Conservation (phyloP, 2,797 vertebrate species). For the Centroberyx gerrardi region DNA sequence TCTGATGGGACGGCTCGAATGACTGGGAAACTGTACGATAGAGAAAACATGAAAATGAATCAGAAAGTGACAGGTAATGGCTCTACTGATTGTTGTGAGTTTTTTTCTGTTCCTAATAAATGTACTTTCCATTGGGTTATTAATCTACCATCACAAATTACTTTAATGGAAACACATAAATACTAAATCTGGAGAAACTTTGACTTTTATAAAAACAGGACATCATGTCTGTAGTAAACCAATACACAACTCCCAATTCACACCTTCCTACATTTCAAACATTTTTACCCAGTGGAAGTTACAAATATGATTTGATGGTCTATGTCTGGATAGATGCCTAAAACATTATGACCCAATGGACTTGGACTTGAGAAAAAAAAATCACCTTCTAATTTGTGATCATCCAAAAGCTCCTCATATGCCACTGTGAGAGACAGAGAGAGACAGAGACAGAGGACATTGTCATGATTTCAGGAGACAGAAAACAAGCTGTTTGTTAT, state of each 20-base stretch:
- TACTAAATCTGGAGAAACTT: background rate
- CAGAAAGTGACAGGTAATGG: background rate
- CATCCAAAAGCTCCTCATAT: slow-evolving; percentile 93
- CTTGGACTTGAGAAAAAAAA: background rate
- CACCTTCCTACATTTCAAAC: too few relatives aligned
- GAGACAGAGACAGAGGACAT: slow-evolving; percentile 43
- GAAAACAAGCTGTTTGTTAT: background rate
- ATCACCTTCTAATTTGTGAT: slow-evolving; percentile 93
- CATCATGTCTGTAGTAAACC: too few relatives aligned
- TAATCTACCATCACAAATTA: background rate
- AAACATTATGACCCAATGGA: background rate
- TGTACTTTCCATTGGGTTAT: background rate
- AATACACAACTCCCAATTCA: too few relatives aligned
- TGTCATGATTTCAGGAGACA: background rate
- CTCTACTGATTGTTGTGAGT: too few relatives aligned
- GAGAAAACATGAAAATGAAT: background rate
- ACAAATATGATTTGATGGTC: background rate
- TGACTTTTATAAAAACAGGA: too few relatives aligned
- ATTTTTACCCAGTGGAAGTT: too few relatives aligned
- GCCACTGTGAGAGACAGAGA: slow-evolving; percentile 85
- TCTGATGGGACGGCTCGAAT: slow-evolving; percentile 92
- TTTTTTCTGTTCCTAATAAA: background rate
- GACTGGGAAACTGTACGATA: slow-evolving; percentile 89
- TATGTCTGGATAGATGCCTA: background rate
- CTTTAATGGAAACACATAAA: background rate